Percentiles rank a stretch among this genome's conserved stretches.
These are phyloP conservation scores for Chalcis sispes DNA, from an alignment of 2,888 invertebrate species.

Conservation along the genomic window DNA sequence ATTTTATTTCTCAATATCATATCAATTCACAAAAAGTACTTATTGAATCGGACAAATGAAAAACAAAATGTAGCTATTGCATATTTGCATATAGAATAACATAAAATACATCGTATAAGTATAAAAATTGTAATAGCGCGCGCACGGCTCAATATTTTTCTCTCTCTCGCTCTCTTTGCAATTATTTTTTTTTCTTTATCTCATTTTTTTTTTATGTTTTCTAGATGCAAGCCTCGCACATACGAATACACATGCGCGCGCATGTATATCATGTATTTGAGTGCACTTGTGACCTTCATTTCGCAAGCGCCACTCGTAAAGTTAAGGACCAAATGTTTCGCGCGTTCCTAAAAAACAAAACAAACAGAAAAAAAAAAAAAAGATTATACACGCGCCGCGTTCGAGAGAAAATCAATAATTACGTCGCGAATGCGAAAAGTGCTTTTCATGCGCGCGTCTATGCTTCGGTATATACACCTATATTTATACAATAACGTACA, in stretches of 20 bases:
- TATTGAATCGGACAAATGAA: no score
- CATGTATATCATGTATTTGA: slow-evolving; percentile 11
- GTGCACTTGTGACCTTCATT: slow-evolving; percentile 36
- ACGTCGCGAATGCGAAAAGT: slow-evolving; percentile 32
- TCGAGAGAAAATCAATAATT: slow-evolving; percentile 48
- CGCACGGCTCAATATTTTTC: slow-evolving; percentile 1
- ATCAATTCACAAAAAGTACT: no score
- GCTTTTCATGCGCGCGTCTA: neutral
- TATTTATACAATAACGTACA: no score
- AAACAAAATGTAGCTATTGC: no score
- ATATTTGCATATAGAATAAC: neutral
- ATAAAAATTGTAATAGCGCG: neutral
- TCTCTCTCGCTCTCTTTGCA: neutral
- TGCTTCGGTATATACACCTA: no score
- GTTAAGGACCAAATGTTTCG: slow-evolving; percentile 45
- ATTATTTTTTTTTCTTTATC: slow-evolving; percentile 12
- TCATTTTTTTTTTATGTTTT: neutral
- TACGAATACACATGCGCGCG: neutral
- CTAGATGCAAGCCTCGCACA: no score
- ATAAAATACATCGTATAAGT: neutral
- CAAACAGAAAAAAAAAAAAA: neutral
- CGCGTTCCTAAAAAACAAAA: slow-evolving; percentile 40
- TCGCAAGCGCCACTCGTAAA: slow-evolving; percentile 26
- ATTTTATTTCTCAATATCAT: no score
- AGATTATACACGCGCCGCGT: neutral